Percentiles rank a stretch among this genome's conserved stretches.
Evolutionary conservation across 2,113 vertebrate species (phyloP).

Genomic region (Limnothrissa miodon): DNA sequence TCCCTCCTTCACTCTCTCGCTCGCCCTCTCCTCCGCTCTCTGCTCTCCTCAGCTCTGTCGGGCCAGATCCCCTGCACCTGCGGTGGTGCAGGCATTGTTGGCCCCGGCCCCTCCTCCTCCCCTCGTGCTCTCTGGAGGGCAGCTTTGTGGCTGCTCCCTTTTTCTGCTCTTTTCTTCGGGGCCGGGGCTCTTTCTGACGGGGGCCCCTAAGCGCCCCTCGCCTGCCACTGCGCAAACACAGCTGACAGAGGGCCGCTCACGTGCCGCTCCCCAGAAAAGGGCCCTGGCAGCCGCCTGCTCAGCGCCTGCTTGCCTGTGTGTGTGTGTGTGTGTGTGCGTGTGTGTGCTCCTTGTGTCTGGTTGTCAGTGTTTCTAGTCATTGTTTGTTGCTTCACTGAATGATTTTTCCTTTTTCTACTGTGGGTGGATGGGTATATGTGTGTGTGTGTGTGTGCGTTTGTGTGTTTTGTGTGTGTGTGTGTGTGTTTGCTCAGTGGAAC

Average conservation of each 20-base stretch:
- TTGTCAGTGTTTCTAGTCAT: slow-evolving; percentile 45
- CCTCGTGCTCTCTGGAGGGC: slow-evolving; percentile 60
- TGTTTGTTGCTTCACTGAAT: slow-evolving; percentile 28
- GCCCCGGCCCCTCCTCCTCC: slow-evolving; percentile 52
- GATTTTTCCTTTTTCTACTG: slow-evolving; percentile 33
- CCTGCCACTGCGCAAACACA: slow-evolving; percentile 76
- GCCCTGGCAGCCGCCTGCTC: slow-evolving; percentile 54
- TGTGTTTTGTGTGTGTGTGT: slow-evolving; percentile 54
- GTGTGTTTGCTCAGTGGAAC: slow-evolving; percentile 44
- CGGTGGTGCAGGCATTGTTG: slow-evolving; percentile 73
- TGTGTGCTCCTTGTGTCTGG: slow-evolving; percentile 31
- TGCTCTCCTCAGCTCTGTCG: slow-evolving; percentile 19
- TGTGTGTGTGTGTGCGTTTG: slow-evolving; percentile 26
- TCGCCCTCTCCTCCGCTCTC: not conserved
- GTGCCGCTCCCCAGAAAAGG: slow-evolving; percentile 61
- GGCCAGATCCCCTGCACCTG: slow-evolving; percentile 73
- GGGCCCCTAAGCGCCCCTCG: slow-evolving; percentile 59
- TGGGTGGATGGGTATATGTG: not conserved
- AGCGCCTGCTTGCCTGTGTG: slow-evolving; percentile 35
- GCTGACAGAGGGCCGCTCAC: slow-evolving; percentile 77
- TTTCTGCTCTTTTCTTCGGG: slow-evolving; percentile 70
- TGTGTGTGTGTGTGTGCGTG: slow-evolving; percentile 35
- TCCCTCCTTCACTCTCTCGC: slow-evolving; percentile 42
- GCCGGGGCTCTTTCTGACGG: slow-evolving; percentile 42
- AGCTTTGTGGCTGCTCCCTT: slow-evolving; percentile 69